Conservation (phyloP, 2,113 vertebrate genomes). For the Rhea americana region DNA sequence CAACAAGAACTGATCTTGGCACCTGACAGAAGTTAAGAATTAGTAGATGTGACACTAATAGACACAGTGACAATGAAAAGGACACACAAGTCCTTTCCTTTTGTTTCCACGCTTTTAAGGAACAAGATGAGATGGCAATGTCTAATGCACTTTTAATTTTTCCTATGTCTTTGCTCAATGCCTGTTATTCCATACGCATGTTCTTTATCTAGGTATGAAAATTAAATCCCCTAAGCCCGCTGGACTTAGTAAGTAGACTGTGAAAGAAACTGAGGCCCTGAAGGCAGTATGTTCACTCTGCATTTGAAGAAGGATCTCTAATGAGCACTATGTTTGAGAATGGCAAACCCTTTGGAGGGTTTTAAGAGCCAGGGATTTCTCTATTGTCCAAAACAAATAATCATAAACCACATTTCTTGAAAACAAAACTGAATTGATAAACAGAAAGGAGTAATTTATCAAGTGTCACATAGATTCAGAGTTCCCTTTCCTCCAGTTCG, state of each 20-base stretch:
- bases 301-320: neutral
- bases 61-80: neutral
- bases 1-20: neutral
- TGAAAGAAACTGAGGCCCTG: neutral
- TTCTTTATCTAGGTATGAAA: neutral
- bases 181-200: neutral
- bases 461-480: fast-evolving
- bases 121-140: neutral
- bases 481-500: neutral
- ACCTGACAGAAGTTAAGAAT: neutral
- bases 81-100: neutral
- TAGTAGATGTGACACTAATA: neutral
- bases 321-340: neutral
- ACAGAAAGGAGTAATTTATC: neutral
- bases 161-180: neutral
- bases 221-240: neutral
- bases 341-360: neutral
- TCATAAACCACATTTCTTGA: neutral
- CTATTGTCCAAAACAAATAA: slow-evolving; percentile 26
- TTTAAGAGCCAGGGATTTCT: neutral
- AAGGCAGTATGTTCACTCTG: neutral
- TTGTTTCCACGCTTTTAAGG: neutral
- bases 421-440: slow-evolving; percentile 13
- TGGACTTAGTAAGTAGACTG: neutral
- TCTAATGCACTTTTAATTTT: neutral